Evolutionary conservation across 2,888 invertebrate species (phyloP), one percentile per base, ranked within the genome.

Genomic region (Diaphora mendica): DNA sequence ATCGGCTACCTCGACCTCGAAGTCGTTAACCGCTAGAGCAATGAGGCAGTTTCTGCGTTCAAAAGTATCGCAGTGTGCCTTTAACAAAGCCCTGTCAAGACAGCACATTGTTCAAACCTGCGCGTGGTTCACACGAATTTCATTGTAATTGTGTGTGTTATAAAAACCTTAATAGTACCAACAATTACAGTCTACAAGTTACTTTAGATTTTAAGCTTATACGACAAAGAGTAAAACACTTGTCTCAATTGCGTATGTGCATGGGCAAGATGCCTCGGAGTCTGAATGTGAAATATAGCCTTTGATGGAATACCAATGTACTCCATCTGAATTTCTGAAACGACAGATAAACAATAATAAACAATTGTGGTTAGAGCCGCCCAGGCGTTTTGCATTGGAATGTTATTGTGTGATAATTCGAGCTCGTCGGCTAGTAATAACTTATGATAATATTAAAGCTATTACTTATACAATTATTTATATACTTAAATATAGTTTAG

Each of bases 381-480:
- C 30, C 55, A 26, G 30, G 59, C 71, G 66, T 66, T 23, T 23
- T 59, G 26, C 1, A 17, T 55, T 59, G 87, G 87, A 88, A 90
- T 90, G 89, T 79, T 85, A 91, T 90, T 90, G 91, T 90, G 83
- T 89, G 89, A 89, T 89, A 89, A 89, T 88, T 74, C 71, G 77
- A 72, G 71, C 77, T 70, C 62, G 30, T 62, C 62, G 17, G 62
- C 30, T 62, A 62, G 30, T 62, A 15, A 30, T 30, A 26, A 30
- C 30, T 62, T 62, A 17, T 30, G 17, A 62, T 62, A 62, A 62
- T 62, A 17, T 17, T 30, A 17, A 30, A 62, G 30, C 15, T 13
- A 62, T 55, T 55, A 9, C 13, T n/a, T n/a, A n/a, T n/a, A n/a
- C n/a, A n/a, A 55, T 55, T 11, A 13, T 13, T 55, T n/a, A 55